These are phyloP conservation scores for Dallia pectoralis DNA, from an alignment of 2,797 vertebrate species.

Conservation along the genomic window DNA sequence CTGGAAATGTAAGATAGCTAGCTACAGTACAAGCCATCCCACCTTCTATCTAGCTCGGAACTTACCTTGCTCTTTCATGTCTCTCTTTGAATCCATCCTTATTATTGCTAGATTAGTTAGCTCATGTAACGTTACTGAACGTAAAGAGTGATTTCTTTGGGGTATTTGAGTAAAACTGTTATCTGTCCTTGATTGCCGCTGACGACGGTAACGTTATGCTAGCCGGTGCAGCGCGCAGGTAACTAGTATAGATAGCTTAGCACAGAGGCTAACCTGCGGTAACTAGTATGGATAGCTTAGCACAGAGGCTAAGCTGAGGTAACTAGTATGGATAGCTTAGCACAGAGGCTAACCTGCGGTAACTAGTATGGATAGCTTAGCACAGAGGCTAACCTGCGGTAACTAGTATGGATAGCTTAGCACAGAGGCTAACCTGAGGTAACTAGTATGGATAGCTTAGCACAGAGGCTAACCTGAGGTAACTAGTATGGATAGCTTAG, in stretches of 20 bases:
- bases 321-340: background rate
- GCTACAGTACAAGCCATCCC: conserved; percentile 14
- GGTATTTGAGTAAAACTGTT: conserved; percentile 32
- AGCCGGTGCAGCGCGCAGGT: background rate
- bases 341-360: background rate
- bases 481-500: background rate
- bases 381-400: too few relatives aligned
- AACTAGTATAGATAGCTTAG: background rate
- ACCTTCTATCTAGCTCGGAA: conserved; percentile 26
- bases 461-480: too few relatives aligned
- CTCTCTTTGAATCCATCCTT: conserved; percentile 75
- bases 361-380: too few relatives aligned
- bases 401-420: background rate
- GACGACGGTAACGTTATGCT: background rate
- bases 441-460: too few relatives aligned
- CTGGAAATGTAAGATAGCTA: conserved; percentile 29
- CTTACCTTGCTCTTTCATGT: conserved; percentile 75
- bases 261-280: background rate
- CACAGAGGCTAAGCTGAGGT: too few relatives aligned
- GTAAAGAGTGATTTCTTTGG: conserved; percentile 14
- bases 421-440: background rate
- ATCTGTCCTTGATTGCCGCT: conserved; percentile 45
- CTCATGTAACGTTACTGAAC: background rate
- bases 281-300: too few relatives aligned
- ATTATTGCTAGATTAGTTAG: conserved; percentile 27